phyloP scores from a whole-genome alignment of 2,113 vertebrate species.

The Callospermophilus lateralis region DNA sequence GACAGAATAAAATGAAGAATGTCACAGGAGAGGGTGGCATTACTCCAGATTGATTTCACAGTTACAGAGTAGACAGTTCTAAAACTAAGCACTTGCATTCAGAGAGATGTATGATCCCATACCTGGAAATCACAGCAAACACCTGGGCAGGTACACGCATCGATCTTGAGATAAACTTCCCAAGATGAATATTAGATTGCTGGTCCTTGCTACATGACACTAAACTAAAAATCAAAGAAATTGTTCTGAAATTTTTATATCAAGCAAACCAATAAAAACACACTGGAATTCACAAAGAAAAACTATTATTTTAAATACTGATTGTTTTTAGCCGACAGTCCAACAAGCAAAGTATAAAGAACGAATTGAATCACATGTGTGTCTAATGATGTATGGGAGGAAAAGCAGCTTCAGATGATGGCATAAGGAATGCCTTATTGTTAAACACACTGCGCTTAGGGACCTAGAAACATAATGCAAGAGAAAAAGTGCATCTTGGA shows the following conservation, averaged over 20 bases:
- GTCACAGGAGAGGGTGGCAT: not conserved
- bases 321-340: not conserved
- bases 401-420: too few species aligned
- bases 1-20: not conserved
- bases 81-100: not conserved
- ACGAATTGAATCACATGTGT: not conserved
- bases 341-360: too few species aligned
- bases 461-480: not conserved
- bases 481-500: not conserved
- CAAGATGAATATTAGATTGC: not conserved
- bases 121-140: not conserved
- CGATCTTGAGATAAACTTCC: rapidly evolving
- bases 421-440: not conserved
- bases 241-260: not conserved
- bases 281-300: not conserved
- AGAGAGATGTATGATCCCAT: too few species aligned
- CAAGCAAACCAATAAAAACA: not conserved
- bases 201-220: not conserved
- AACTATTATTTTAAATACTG: not conserved
- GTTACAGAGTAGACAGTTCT: not conserved
- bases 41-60: not conserved
- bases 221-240: not conserved
- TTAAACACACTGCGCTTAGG: not conserved
- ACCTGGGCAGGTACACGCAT: not conserved
- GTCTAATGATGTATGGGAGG: not conserved